A percentile compares a stretch with the other conserved stretches of the same genome.
Evolutionary conservation across 1,140 invertebrate genomes (phyloP).

Genomic region (Zaprionus camerounensis): DNA sequence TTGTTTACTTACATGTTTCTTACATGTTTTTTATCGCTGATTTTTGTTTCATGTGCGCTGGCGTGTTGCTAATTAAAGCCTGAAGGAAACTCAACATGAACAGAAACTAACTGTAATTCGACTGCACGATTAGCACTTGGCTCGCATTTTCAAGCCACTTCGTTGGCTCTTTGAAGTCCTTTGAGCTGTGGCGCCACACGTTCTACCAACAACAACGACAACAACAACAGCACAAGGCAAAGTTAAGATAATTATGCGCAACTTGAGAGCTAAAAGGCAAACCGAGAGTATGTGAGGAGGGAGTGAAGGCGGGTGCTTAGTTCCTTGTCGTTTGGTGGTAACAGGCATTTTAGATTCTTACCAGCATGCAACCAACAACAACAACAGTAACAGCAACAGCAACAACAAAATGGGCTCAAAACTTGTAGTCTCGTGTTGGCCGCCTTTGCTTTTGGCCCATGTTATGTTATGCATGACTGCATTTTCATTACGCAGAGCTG

Average conservation of each 20-base stretch:
- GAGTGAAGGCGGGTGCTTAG: not conserved
- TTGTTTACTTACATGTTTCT: not conserved
- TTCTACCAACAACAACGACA: constrained; percentile 5
- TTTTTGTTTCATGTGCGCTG: constrained; percentile 53
- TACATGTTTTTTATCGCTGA: constrained; percentile 35
- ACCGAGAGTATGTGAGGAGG: not conserved
- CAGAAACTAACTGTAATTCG: not conserved
- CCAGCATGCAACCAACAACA: constrained; percentile 40
- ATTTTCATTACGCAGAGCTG: constrained; percentile 71
- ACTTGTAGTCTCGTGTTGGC: constrained; percentile 40
- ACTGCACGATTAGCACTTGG: constrained; percentile 15
- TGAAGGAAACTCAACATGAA: constrained; percentile 23
- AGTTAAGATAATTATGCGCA: constrained; percentile 69
- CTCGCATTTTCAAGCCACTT: constrained; percentile 13
- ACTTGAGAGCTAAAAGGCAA: constrained; percentile 8
- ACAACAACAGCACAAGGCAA: constrained; percentile 41
- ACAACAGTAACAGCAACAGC: constrained; percentile 29
- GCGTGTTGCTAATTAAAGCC: constrained; percentile 70
- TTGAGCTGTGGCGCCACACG: constrained; percentile 26
- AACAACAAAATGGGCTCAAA: constrained; percentile 52
- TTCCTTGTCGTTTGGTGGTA: constrained; percentile 29
- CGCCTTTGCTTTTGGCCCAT: constrained; percentile 47
- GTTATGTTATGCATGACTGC: constrained; percentile 65
- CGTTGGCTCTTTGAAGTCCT: constrained; percentile 61
- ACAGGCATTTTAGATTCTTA: constrained; percentile 29